phyloP scores from a whole-genome alignment of 2,797 vertebrate species.

The Darevskia nairensis region DNA sequence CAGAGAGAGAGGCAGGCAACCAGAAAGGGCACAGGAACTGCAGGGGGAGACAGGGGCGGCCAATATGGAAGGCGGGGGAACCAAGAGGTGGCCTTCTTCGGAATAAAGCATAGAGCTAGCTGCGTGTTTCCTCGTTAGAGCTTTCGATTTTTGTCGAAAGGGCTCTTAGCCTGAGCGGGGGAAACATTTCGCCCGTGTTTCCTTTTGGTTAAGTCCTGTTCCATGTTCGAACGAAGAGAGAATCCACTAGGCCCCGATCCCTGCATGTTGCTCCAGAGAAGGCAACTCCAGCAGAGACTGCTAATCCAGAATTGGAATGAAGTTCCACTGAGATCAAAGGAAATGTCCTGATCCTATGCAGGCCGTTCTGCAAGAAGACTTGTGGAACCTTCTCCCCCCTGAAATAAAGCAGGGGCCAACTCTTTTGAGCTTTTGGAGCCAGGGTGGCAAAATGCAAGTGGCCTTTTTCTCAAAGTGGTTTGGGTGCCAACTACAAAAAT shows the following conservation, averaged over 20 bases:
- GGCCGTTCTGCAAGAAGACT: not conserved
- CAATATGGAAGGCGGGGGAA: constrained; percentile 28
- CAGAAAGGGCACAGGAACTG: not conserved
- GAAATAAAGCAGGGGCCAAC: too few relatives aligned
- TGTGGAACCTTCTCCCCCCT: too few relatives aligned
- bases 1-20: not conserved
- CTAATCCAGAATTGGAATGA: not conserved
- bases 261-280: not conserved
- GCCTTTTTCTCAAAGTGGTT: too few relatives aligned
- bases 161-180: too few relatives aligned
- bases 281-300: not conserved
- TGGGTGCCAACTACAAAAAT: too few relatives aligned
- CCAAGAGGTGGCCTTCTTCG: not conserved
- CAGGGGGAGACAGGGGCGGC: not conserved
- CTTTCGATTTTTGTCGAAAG: not conserved
- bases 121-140: not conserved
- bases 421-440: too few relatives aligned
- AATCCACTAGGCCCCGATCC: too few relatives aligned
- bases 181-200: not conserved
- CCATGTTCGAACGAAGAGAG: too few relatives aligned
- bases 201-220: not conserved
- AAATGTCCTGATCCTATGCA: not conserved
- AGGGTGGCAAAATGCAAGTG: too few relatives aligned
- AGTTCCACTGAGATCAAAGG: not conserved
- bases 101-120: not conserved